These are phyloP conservation scores for Cheilosia grossa DNA, from an alignment of 2,888 invertebrate genomes.

Conservation along the genomic window DNA sequence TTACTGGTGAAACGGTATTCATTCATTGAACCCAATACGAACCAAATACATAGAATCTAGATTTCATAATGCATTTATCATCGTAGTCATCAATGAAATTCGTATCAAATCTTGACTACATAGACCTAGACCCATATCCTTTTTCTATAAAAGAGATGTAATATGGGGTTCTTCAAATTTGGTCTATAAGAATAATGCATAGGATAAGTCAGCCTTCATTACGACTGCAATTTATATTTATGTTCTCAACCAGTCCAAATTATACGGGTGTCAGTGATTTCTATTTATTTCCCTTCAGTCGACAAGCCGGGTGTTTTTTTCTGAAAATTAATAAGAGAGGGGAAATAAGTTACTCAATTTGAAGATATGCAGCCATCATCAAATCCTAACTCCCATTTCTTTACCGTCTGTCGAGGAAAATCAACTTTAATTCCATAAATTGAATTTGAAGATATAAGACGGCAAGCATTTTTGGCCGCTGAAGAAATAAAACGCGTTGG, in stretches of 20 bases:
- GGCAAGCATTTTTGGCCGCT: no score
- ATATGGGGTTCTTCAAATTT: neutral
- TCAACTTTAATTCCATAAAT: no score
- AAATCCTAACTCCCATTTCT: neutral
- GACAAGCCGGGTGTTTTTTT: conserved; percentile 15
- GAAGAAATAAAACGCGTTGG: no score
- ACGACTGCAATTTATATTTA: no score
- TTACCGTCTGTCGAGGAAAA: no score
- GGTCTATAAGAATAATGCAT: neutral
- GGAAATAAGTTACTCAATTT: conserved; percentile 6
- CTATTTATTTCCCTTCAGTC: conserved; percentile 4
- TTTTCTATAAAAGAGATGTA: neutral
- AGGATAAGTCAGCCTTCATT: no score
- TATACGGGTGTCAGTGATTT: conserved; percentile 48
- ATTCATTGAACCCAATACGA: conserved; percentile 6
- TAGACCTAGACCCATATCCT: conserved; percentile 23
- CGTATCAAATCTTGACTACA: conserved; percentile 15
- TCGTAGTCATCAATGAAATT: neutral
- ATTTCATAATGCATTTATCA: neutral
- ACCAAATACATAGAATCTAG: conserved; percentile 3
- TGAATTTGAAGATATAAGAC: no score
- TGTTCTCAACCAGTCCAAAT: neutral
- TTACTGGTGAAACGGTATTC: neutral
- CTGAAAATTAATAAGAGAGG: conserved; percentile 18
- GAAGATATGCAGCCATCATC: neutral